phyloP scores from a whole-genome alignment of 2,113 vertebrate genomes.

The human region GRCh38 chr2:114044501-114045000 shows the following conservation, averaged over 20 bases:
- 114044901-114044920: not conserved
- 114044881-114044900: not conserved
- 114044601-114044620: not conserved
- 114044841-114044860: not conserved
- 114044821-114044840: not conserved
- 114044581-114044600: not conserved
- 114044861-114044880: not conserved
- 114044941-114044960: not conserved
- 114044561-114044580: not conserved
- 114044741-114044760: not conserved
- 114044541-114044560: not conserved
- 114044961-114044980: not conserved
- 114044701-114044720: not conserved
- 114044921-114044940: not conserved
- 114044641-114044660: conserved; percentile 14
- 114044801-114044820: not conserved
- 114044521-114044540: not conserved
- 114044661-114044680: not conserved
- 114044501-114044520: not conserved
- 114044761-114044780: not conserved
- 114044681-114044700: not conserved
- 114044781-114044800: not conserved
- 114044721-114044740: not conserved
- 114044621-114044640: not conserved
- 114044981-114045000: not conserved